Conservation (phyloP, 2,797 vertebrate species). For the Darevskia nairensis region DNA sequence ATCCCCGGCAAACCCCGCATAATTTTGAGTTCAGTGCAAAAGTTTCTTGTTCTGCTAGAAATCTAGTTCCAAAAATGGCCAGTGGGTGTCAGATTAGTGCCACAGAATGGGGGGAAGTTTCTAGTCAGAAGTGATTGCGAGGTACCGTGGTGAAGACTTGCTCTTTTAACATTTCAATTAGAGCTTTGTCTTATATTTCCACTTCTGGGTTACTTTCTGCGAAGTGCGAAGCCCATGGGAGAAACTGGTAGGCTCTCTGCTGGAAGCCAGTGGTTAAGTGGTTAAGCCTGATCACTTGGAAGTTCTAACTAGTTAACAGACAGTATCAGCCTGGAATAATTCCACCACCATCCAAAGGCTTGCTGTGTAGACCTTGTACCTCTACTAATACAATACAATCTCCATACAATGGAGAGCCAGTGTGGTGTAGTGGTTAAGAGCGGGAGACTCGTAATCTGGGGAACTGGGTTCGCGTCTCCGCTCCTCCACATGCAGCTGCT, state of each 20-base stretch:
- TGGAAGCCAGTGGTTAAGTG: neutral
- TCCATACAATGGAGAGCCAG: too few relatives aligned
- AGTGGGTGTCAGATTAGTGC: constrained; percentile 64
- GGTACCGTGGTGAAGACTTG: rapidly evolving
- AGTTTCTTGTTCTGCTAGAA: neutral
- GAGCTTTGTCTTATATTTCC: neutral
- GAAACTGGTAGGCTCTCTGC: neutral
- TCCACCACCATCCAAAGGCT: neutral
- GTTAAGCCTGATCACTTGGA: neutral
- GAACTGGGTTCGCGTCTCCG: too few relatives aligned
- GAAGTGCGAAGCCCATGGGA: neutral
- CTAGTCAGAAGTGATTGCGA: rapidly evolving
- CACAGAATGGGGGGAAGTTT: neutral
- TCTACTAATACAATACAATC: too few relatives aligned
- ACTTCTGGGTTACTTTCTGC: neutral
- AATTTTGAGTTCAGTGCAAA: neutral
- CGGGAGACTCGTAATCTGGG: too few relatives aligned
- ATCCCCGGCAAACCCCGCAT: neutral
- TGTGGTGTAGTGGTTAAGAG: too few relatives aligned
- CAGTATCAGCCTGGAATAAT: neutral
- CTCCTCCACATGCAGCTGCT: too few relatives aligned
- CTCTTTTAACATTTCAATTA: neutral
- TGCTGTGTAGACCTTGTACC: neutral
- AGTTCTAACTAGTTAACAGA: neutral
- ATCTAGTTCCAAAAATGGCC: constrained; percentile 31